Conservation (phyloP, 2,797 vertebrate species). For the Manis javanica region DNA sequence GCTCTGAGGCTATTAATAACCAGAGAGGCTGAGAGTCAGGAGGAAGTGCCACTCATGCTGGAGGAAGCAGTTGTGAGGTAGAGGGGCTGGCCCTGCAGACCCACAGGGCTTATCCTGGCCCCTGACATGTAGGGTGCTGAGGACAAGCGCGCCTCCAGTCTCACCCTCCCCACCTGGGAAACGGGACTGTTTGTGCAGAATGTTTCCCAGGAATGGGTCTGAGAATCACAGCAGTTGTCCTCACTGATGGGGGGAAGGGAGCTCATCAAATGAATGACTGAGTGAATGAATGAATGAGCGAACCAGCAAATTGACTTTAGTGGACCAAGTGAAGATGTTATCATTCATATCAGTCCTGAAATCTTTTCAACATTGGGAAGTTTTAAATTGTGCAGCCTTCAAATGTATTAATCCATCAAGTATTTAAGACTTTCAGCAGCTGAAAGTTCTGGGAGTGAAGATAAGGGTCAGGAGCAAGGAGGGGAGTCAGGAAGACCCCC, state of each 20-base stretch:
- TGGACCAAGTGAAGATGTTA: not conserved
- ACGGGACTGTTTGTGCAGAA: not conserved
- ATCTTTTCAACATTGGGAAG: not conserved
- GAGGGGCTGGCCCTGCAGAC: not conserved
- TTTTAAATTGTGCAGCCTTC: not conserved
- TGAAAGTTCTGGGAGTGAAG: not conserved
- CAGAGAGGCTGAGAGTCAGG: not conserved
- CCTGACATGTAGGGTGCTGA: not conserved
- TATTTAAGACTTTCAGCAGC: not conserved
- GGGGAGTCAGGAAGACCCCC: not conserved
- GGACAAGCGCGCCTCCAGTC: not conserved
- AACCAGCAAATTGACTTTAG: not conserved
- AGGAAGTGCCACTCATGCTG: not conserved
- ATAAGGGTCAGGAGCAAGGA: not conserved
- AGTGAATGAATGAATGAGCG: not conserved
- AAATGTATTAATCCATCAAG: not conserved
- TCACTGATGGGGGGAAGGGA: too few relatives aligned
- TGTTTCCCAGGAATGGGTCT: not conserved
- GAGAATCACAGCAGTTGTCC: not conserved
- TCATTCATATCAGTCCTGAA: not conserved
- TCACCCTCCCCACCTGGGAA: not conserved
- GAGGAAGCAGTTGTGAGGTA: slow-evolving; percentile 23
- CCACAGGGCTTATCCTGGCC: not conserved
- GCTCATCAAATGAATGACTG: not conserved
- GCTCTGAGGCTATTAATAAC: slow-evolving; percentile 67